Evolutionary conservation across 2,797 vertebrate genomes (phyloP), one percentile per base, ranked within the genome.

Genomic region (Euphonia xanthogaster): DNA sequence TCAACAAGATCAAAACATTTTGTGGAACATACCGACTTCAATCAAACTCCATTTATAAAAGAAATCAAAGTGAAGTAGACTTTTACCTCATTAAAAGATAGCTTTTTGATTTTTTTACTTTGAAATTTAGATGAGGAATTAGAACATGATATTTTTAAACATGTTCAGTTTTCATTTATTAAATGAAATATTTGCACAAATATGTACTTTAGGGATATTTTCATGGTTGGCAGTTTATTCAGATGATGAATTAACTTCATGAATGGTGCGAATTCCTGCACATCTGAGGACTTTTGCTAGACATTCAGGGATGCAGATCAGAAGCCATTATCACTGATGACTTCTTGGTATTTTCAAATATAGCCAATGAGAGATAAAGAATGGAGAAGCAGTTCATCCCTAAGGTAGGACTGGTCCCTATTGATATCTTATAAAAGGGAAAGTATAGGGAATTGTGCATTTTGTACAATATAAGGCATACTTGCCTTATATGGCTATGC

Each of bases 1-100:
- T 93, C 92, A 90, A 93, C 94, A 90, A 88, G 88, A 96, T 88
- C 82, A 93, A 93, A 91, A 86, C 79, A 31, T 92, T 86, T 85
- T 73, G 39, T 53, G 78, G 85, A 92, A 89, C 74, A 71, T 79
- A 55, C 63, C 30, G 12, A 55, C 88, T 95, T 97, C 90, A 91
- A 44, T 94, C 82, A 93, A 80, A 68, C 15, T 86, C 48, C 54
- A 42, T 88, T 88, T 95, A 58, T 88, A 75, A 63, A 75, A 94
- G 70, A 80, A 92, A 95, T 79, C 86, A 93, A 96, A 95, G 65
- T 27, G 40, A 71, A 85, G 50, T 79, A 77, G 72, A 24, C 84
- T 88, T 94, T 93, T 94, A 61, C 75, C 72, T 95, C 81, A 79
- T 89, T 94, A 86, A 76, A 91, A 88, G 27, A 65, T 9, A 62